Evolutionary conservation across 2,888 invertebrate species (phyloP), one percentile per base, ranked within the genome.

Genomic region (Acleris literana): DNA sequence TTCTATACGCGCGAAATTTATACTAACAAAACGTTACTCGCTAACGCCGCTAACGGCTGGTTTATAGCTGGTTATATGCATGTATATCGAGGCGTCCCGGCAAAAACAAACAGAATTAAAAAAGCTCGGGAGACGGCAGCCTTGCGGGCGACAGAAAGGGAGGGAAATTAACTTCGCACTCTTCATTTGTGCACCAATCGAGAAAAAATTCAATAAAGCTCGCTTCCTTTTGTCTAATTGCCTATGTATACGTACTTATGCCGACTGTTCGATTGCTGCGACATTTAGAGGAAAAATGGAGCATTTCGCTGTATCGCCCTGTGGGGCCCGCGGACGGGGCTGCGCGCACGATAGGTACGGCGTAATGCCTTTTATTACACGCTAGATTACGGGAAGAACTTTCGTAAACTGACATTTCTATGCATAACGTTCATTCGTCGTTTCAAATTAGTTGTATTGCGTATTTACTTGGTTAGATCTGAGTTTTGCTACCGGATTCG

Each of bases 191-290:
- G 87, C 87, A 86, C 85, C 86, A 88, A 87, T 90, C 86, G 88
- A 85, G 88, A 88, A 90, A 88, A 90, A 91, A 90, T 90, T 90
- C 90, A 89, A 90, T 90, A 90, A 90, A 86, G 85, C 85, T 82
- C 82, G 86, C 85, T 86, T 90, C 87, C 88, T 86, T 87, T 88
- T 86, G 84, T 89, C 87, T 90, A 90, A 90, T 91, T 90, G 87
- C 86, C 85, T 88, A 85, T 84, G 84, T 86, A 86, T 84, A 86
- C 80, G 77, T 88, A 87, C 84, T 76, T 74, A 80, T 80, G 76
- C 75, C 74, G 77, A 81, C 79, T 79, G 82, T 83, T 84, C 82
- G 82, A 83, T 85, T 78, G 75, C 69, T 74, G 82, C 79, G 81
- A 82, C 80, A 77, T 76, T 82, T 75, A 72, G 72, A 75, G 77